Evolutionary conservation across 2,797 vertebrate genomes (phyloP).

Genomic region (Sciurus vulgaris): DNA sequence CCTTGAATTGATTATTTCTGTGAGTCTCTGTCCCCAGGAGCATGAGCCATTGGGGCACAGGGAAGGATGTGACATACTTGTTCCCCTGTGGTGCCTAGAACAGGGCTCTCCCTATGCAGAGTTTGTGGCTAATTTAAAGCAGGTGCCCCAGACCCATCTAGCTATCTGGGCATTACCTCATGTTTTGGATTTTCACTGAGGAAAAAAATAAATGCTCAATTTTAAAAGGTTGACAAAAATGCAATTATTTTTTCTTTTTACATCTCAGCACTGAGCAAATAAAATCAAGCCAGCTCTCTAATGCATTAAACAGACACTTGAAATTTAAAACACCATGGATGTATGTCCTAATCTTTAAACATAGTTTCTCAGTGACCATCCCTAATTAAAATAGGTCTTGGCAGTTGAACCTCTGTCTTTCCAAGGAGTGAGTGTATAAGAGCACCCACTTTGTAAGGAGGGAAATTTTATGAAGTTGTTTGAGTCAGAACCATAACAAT

Average conservation of each 20-base stretch:
- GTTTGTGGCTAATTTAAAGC: not conserved
- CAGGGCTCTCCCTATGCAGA: not conserved
- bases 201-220: not conserved
- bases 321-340: not conserved
- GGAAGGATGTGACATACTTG: not conserved
- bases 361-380: not conserved
- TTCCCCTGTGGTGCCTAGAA: not conserved
- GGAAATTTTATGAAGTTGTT: conserved; percentile 86
- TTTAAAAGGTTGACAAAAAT: conserved; percentile 36
- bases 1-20: not conserved
- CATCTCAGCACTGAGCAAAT: not conserved
- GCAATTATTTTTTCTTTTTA: not conserved
- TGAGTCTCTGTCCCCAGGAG: not conserved
- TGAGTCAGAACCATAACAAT: conserved; percentile 86
- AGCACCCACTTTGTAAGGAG: conserved; percentile 73
- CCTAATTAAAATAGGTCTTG: conserved; percentile 47
- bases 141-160: not conserved
- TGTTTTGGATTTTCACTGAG: not conserved
- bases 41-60: not conserved
- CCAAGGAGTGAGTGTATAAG: conserved; percentile 80
- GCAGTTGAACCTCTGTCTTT: conserved; percentile 4
- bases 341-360: not conserved
- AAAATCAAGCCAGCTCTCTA: conserved; percentile 16
- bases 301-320: not conserved
- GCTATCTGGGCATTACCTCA: not conserved